Evolutionary conservation across 2,797 vertebrate species (phyloP).

Genomic region (Eutrigla gurnardus): DNA sequence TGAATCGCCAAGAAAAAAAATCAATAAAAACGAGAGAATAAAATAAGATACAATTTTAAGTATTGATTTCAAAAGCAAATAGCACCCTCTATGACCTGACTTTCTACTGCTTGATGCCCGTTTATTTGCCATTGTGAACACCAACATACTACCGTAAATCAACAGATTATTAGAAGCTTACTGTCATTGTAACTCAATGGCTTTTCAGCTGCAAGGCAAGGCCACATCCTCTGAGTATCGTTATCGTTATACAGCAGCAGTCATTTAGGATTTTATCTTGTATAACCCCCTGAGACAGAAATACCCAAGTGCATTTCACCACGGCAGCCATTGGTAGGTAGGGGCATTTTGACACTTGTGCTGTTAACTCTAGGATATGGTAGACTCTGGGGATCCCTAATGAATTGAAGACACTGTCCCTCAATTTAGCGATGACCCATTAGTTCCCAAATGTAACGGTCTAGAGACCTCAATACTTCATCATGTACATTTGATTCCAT

Average conservation of each 20-base stretch:
- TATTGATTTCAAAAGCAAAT: constrained; percentile 45
- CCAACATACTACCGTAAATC: background rate
- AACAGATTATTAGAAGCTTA: constrained; percentile 6
- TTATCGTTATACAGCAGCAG: background rate
- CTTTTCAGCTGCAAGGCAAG: constrained; percentile 9
- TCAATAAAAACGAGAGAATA: too few species aligned
- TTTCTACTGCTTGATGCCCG: background rate
- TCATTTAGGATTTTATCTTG: constrained; percentile 26
- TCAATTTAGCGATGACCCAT: constrained; percentile 16
- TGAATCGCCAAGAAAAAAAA: background rate
- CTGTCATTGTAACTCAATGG: background rate
- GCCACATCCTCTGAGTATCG: background rate
- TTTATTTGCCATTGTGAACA: constrained; percentile 16
- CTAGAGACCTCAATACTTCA: constrained; percentile 10
- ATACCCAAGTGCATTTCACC: background rate
- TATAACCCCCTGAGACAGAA: constrained; percentile 17
- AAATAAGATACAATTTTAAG: constrained; percentile 1
- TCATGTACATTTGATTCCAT: constrained; percentile 5
- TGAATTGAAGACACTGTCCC: background rate
- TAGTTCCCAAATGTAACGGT: constrained; percentile 12
- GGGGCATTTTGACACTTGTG: constrained; percentile 37
- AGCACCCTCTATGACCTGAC: background rate
- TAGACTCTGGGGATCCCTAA: background rate
- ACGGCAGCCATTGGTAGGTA: background rate
- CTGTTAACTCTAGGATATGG: background rate